These are phyloP conservation scores for Epistrophella euchroma DNA, from an alignment of 2,888 invertebrate species.

Conservation along the genomic window DNA sequence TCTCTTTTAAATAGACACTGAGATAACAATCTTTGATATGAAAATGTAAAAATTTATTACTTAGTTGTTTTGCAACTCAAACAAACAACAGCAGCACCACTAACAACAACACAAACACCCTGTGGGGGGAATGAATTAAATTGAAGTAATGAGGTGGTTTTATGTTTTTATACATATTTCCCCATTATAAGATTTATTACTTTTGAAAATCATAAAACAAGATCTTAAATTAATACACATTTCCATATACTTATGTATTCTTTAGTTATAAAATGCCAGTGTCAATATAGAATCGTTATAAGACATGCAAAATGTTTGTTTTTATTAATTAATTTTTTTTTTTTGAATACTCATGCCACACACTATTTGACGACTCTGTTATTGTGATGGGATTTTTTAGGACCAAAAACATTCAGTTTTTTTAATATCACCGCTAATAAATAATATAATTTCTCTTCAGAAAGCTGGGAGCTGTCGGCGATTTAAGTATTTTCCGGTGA, in stretches of 20 bases:
- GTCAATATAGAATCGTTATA: background rate
- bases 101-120: background rate
- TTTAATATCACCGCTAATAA: too few species aligned
- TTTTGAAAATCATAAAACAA: slow-evolving; percentile 26
- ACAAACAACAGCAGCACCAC: background rate
- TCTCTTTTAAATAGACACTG: slow-evolving; percentile 78
- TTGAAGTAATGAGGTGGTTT: slow-evolving; percentile 35
- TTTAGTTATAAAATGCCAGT: slow-evolving; percentile 19
- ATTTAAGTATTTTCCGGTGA: too few species aligned
- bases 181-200: slow-evolving; percentile 29
- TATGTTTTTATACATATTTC: slow-evolving; percentile 26
- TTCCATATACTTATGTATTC: background rate
- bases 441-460: too few species aligned
- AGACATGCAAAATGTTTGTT: background rate
- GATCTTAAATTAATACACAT: slow-evolving; percentile 19
- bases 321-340: background rate
- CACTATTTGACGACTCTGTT: background rate
- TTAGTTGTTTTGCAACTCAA: slow-evolving; percentile 54
- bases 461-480: too few species aligned
- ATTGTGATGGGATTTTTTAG: too few species aligned
- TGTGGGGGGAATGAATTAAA: slow-evolving; percentile 4
- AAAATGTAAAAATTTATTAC: slow-evolving; percentile 72
- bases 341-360: background rate
- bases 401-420: too few species aligned
- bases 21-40: slow-evolving; percentile 72